These are phyloP conservation scores for Apostichopus californicus DNA, from an alignment of 35 echinoderm and acorn worm species.

Conservation along the genomic window DNA sequence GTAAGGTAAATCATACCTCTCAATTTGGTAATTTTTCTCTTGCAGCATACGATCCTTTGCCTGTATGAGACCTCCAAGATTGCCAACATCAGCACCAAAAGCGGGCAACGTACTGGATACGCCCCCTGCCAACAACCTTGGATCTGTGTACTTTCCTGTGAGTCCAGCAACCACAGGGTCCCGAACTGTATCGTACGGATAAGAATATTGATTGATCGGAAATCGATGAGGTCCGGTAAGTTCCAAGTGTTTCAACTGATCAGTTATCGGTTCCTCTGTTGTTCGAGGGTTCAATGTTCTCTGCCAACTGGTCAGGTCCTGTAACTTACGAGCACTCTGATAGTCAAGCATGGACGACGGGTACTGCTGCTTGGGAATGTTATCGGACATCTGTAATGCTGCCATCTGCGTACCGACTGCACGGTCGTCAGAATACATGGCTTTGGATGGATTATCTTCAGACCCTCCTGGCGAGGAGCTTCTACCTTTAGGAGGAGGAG, in stretches of 20 bases:
- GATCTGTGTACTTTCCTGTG: conserved; percentile 4
- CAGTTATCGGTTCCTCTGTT: not conserved
- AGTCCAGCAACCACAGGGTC: not conserved
- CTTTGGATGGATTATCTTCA: not conserved
- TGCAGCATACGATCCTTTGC: conserved; percentile 27
- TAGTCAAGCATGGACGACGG: not conserved
- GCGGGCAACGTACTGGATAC: not conserved
- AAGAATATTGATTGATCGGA: not conserved
- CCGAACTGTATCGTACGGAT: not conserved
- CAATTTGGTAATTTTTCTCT: conserved; percentile 30
- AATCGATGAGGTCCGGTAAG: not conserved
- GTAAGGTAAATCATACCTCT: conserved; percentile 5
- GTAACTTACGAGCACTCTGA: conserved; percentile 8
- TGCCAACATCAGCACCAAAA: not conserved
- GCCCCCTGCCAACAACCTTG: not conserved
- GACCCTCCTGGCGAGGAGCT: not conserved
- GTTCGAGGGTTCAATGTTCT: not conserved
- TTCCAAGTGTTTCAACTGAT: conserved; percentile 35
- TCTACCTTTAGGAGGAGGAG: conserved; percentile 24
- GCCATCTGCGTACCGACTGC: not conserved
- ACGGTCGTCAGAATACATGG: not conserved
- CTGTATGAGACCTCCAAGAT: conserved; percentile 7
- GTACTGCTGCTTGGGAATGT: not conserved
- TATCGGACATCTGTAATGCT: not conserved
- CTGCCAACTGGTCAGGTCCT: conserved; percentile 14